Base-by-base conservation (phyloP, 2,113 vertebrate species). In the Entomyzon cyanotis region DNA sequence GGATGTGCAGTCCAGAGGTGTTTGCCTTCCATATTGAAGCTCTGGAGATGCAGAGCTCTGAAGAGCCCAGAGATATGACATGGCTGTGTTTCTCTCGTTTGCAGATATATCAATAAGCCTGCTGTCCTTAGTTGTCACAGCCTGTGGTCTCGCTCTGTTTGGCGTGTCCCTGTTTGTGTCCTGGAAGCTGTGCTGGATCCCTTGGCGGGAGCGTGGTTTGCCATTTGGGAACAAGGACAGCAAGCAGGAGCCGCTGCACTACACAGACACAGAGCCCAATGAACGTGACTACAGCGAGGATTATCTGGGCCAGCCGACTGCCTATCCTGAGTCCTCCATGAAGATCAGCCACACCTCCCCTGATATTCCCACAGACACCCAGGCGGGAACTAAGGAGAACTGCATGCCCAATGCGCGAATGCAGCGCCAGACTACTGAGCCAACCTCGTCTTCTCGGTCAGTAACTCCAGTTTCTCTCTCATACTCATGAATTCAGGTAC, bases 151-250 rank as follows among this genome's bases (percentile, higher is more conserved):
- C 64, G 99, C 99, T 71, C 98, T 99, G 59, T 99, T 99, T 58
- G 99, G 99, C 1, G 99, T 99, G 41, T 99, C 99, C 75, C 98
- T 99, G 56, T 99, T 99, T 56, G 99, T 99, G 39, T 99, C 99
- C 87, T 99, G 99, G 99, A 99, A 99, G 95, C 98, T 99, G 92
- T 99, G 99, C 96, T 99, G 99, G 99, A 99, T 99, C 97, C 99
- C 99, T 56, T 99, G 99, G 99, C 98, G 99, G 94, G 99, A 99
- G 95, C 98, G 98, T 71, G 98, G 98, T 37, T 94, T 98, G 67
- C 98, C 98, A 0, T 98, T 98, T 75, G 98, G 98, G 58, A 98
- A 67, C 98, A 99, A 99, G 97, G 98, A 99, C 93, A 98, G 98
- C 96, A 99, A 99, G 94, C 98, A 98, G 80, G 99, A 99, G 65